Conservation (phyloP, 1,140 invertebrate species). For the Drosophila funebris region DNA sequence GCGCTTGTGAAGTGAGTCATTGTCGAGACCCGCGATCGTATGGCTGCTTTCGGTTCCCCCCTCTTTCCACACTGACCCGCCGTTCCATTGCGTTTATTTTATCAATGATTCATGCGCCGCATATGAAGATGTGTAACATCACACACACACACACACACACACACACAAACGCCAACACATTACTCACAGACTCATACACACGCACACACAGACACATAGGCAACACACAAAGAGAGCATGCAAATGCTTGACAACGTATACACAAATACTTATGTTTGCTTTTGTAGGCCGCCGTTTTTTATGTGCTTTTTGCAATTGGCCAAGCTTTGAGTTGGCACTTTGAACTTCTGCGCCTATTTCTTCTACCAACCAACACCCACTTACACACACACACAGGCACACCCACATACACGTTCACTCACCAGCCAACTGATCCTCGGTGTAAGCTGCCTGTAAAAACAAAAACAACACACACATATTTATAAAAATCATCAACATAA, state of each 20-base stretch:
- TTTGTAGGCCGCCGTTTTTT: conserved; percentile 22
- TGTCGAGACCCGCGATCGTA: conserved; percentile 50
- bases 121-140: conserved; percentile 69
- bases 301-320: conserved; percentile 1
- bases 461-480: conserved; percentile 18
- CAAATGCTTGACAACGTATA: conserved; percentile 60
- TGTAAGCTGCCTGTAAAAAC: conserved; percentile 91
- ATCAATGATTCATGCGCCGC: conserved; percentile 74
- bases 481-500: neutral
- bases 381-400: conserved; percentile 24
- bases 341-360: conserved; percentile 50
- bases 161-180: conserved; percentile 5
- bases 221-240: conserved; percentile 67
- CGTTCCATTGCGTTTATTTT: conserved; percentile 56
- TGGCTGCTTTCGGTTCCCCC: conserved; percentile 58
- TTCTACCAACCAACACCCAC: conserved; percentile 35
- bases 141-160: conserved; percentile 26
- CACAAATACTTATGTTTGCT: conserved; percentile 29
- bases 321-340: conserved; percentile 58
- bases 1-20: conserved; percentile 33
- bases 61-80: neutral
- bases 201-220: neutral
- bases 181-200: conserved; percentile 19
- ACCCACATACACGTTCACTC: conserved; percentile 84
- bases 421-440: conserved; percentile 95